Base-by-base conservation (phyloP, 2,888 invertebrate species). In the Cenopis cana region DNA sequence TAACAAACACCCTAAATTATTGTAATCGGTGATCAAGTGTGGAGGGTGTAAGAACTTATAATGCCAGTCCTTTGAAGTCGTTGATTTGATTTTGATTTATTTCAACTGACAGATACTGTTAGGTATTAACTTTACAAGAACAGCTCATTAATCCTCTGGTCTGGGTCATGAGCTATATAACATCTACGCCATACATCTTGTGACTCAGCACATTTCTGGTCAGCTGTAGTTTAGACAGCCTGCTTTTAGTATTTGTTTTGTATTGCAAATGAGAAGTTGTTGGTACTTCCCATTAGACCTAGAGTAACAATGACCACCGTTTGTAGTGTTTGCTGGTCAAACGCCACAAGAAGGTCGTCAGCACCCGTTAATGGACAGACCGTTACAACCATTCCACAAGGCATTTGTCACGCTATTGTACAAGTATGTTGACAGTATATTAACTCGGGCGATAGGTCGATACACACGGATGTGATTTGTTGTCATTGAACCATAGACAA, bases 271-370 rank as follows among this genome's bases (percentile, higher is more conserved):
- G 12, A 33, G 36, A 46, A 24, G 14, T 57, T 69, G 57, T 65
- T 70, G 70, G 59, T 65, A 62, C 33, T 49, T 36, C 20, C 70
- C 54, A 70, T 70, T 65, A 65, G 14, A 52, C 20, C 18, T 54
- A 46, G 54, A 41, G 18, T 54, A 52, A 60, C 38, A 60, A 68
- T 60, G 60, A 52, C 52, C 12, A 59, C 24, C 36, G 38, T 52
- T 55, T 54, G 41, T 54, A 68, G 52, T 68, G 52, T 68, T 60
- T 68, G 50, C 57, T 68, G 41, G 60, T 60, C 68, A 68, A 66
- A 56, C 66, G 33, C 46, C 59, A 17, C 52, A 68, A 60, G 41
- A 68, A 54, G 59, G 68, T 60, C 60, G 57, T n/a, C n/a, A n/a
- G 52, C 59, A 29, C 56, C 18, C 59, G 68, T 20, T 68, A 68